Percentiles rank a stretch among this genome's conserved stretches.
Conservation (phyloP, 1,140 invertebrate genomes). For the Orchesella cincta region DNA sequence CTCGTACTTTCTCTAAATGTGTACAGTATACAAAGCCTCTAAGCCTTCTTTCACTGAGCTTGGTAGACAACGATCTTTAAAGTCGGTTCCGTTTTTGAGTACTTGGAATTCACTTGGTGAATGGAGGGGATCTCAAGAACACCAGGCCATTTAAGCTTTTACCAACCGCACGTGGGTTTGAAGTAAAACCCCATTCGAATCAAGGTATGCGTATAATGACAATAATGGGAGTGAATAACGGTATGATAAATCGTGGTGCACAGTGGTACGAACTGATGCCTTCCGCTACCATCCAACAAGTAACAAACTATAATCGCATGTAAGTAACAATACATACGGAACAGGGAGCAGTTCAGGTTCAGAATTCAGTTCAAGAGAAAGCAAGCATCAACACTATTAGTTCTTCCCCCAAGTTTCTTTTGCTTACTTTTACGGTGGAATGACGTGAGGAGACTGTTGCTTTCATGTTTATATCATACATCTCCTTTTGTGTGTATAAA, state of each 20-base stretch:
- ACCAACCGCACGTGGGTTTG: conserved; percentile 15
- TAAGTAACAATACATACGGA: neutral
- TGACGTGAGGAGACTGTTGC: neutral
- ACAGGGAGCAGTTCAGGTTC: too few species aligned
- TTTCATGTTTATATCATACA: too few species aligned
- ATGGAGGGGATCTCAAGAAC: conserved; percentile 3
- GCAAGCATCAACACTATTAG: neutral
- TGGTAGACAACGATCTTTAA: neutral
- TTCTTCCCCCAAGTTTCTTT: conserved; percentile 17
- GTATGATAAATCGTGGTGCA: neutral
- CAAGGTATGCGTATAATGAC: neutral
- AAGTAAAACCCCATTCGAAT: conserved; percentile 4
- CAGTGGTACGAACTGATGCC: too few species aligned
- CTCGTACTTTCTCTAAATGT: too few species aligned
- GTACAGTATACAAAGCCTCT: too few species aligned
- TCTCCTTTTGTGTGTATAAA: too few species aligned
- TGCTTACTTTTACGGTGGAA: neutral
- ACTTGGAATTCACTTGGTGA: conserved; percentile 27
- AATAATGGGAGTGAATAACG: conserved; percentile 19
- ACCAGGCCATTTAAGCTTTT: neutral
- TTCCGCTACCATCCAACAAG: neutral
- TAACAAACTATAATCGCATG: neutral
- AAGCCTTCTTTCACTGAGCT: too few species aligned
- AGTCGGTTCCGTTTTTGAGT: neutral
- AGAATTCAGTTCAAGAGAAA: neutral